Base-by-base conservation (phyloP, 2,797 vertebrate genomes). In the Myoxocephalus aenaeus region DNA sequence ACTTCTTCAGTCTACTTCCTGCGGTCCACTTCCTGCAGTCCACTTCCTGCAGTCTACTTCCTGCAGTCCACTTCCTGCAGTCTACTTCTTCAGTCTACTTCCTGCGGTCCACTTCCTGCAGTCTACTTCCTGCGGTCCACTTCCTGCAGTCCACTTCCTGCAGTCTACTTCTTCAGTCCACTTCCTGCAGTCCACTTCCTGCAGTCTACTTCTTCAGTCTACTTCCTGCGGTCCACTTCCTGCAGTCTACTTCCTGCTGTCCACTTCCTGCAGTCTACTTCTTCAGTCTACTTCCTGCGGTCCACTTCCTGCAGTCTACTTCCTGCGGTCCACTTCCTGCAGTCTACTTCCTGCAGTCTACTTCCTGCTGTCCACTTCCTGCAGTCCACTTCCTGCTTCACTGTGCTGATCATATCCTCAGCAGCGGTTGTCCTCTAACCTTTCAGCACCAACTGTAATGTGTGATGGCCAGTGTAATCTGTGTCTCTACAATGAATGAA, bases 31-130 rank as follows among this genome's bases (percentile, higher is more conserved):
- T 69, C 59, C 54, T 46, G 32, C 32, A 4, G 32, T 4, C 32
- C 5, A 32, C 32, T 32, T 32, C 32, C 32, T 32, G 32, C 32
- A 32, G 32, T 32, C 32, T 32, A 32, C 25, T 58, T 69, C 59
- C 54, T 46, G 32, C 32, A 4, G 32, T 4, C 32, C 5, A 32
- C 32, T 32, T 32, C 32, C 32, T 32, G 32, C 32, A 32, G 32
- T 32, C 32, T 32, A 32, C 32, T 32, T n/a, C n/a, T n/a, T n/a
- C n/a, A n/a, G n/a, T n/a, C n/a, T n/a, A n/a, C n/a, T n/a, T n/a
- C n/a, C n/a, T n/a, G n/a, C n/a, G n/a, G n/a, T n/a, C 73, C 38
- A 32, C 25, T 58, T 69, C 59, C 54, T 46, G 32, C 32, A 4
- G 32, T 4, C 32, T 4, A 32, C 32, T 32, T 32, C 32, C 32